Conservation (phyloP, 2,888 invertebrate species). For the Nomada hirtipes region DNA sequence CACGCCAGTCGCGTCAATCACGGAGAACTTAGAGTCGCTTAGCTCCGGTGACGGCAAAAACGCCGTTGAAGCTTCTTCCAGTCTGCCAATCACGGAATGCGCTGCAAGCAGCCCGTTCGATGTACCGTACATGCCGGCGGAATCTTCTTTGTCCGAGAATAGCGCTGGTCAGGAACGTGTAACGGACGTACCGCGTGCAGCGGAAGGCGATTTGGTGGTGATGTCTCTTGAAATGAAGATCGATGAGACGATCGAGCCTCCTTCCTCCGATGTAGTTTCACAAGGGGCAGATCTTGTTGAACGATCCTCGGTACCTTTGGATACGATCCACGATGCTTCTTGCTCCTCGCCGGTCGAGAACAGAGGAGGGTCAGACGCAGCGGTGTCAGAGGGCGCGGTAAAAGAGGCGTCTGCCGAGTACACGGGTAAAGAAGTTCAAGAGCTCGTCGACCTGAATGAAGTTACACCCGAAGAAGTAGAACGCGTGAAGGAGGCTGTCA, state of each 20-base stretch:
- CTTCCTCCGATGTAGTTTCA: not conserved
- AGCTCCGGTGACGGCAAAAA: constrained; percentile 12
- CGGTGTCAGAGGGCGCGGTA: not conserved
- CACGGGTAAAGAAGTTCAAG: not conserved
- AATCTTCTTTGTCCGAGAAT: not conserved
- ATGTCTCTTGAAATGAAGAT: constrained; percentile 2
- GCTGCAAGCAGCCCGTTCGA: not conserved
- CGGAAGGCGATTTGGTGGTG: not conserved
- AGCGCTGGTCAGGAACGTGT: not conserved
- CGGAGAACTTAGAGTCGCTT: constrained; percentile 8
- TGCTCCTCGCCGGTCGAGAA: not conserved
- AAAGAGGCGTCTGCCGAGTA: not conserved
- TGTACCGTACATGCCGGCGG: not conserved
- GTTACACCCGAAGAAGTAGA: constrained; percentile 10
- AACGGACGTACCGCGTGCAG: not conserved
- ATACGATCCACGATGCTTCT: not conserved
- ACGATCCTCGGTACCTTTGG: constrained; percentile 1
- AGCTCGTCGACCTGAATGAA: constrained; percentile 17
- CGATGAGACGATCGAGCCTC: not conserved
- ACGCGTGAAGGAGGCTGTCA: constrained; percentile 31
- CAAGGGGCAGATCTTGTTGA: constrained; percentile 11
- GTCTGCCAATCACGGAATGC: not conserved
- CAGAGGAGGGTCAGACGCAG: not conserved
- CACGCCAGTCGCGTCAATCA: not conserved
- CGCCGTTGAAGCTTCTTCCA: not conserved